Evolutionary conservation across 2,888 invertebrate species (phyloP), one percentile per base, ranked within the genome.

Genomic region (Pycnomerus fuliginosus): DNA sequence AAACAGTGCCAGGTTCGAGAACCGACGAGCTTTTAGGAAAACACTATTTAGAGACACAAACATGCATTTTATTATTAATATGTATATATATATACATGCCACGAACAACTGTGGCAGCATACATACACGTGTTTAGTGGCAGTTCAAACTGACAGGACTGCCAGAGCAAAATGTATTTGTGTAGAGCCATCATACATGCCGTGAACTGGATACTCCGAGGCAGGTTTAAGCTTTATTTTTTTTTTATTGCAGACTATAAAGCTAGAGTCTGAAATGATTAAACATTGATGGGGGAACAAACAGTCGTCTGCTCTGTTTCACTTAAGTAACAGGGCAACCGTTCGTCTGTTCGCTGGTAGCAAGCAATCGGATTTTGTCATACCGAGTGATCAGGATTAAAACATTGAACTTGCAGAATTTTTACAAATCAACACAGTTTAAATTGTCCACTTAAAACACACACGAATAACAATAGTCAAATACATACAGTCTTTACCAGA

Each of bases 401-500:
- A 71, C 72, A 72, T 69, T 67, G 65, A 72, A 70, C 71, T 71
- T 71, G 71, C 71, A 71, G 62, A 64, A 65, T 68, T 65, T 69
- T 64, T 67, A 71, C 70, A 71, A 67, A 69, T 69, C 67, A 69
- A 72, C 69, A 72, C 69, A 72, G 58, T 71, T 68, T 65, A 67
- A 69, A 69, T 70, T 68, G 61, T 69, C 62, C 72, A 72, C 69
- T 70, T 70, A 71, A 64, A 64, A 71, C 70, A 71, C 70, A 70
- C 69, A 71, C 69, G 70, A 67, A 70, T 69, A 71, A 70, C 69
- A 71, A 71, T 70, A 69, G 65, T 69, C 65, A 69, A 67, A 72
- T 71, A 72, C 72, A 72, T 72, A 72, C 72, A 72, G 71, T 70
- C 68, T 67, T 71, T 70, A 71, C 71, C 71, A 71, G 71, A 70